These are phyloP conservation scores for Myioborus melanocephalus DNA, from an alignment of 2,797 vertebrate species.

Conservation along the genomic window DNA sequence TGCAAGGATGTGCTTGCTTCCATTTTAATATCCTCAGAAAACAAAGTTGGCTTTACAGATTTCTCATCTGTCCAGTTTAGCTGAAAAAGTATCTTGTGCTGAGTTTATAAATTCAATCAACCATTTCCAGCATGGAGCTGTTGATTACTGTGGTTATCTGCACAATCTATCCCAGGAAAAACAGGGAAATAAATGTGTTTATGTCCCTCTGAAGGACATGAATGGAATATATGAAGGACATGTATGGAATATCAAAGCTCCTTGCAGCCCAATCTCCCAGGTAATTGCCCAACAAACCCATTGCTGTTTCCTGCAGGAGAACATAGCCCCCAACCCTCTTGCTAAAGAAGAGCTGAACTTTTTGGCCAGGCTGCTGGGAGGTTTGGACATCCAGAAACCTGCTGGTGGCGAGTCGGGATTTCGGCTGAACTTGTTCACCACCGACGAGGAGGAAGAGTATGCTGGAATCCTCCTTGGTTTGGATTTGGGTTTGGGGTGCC, in stretches of 20 bases:
- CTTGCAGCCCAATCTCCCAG: neutral
- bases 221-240: neutral
- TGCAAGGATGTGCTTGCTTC: neutral
- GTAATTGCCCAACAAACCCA: neutral
- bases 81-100: neutral
- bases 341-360: conserved; percentile 97
- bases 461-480: conserved; percentile 28
- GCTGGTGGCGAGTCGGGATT: conserved; percentile 83
- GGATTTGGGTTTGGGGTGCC: neutral
- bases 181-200: neutral
- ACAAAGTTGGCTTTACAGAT: neutral
- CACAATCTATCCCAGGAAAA: neutral
- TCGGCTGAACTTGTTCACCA: conserved; percentile 90
- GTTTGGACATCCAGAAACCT: conserved; percentile 84
- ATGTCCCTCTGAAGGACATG: neutral
- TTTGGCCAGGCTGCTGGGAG: conserved; percentile 91
- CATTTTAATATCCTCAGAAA: neutral
- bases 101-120: neutral
- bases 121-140: neutral
- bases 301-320: conserved; percentile 80
- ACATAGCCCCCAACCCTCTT: conserved; percentile 85
- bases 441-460: conserved; percentile 96
- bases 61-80: neutral
- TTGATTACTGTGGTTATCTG: neutral
- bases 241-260: neutral